Evolutionary conservation across 2,888 invertebrate species (phyloP).

Genomic region (Zygaena filipendulae): DNA sequence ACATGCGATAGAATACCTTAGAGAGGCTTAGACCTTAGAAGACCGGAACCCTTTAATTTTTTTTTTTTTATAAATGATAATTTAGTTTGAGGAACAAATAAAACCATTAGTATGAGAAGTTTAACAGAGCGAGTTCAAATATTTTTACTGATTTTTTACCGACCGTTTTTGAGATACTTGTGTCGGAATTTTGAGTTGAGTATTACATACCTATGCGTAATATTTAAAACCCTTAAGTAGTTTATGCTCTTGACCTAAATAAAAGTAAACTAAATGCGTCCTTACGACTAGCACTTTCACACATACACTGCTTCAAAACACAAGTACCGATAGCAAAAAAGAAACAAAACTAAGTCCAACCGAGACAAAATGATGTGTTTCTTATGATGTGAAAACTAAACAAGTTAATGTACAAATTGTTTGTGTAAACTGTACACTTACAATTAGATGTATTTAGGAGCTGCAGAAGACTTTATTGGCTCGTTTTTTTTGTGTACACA

Average conservation of each 20-base stretch:
- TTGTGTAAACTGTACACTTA: conserved; percentile 32
- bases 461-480: no score
- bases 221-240: conserved; percentile 14
- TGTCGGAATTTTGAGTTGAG: background rate
- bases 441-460: conserved; percentile 36
- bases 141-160: background rate
- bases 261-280: conserved; percentile 22
- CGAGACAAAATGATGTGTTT: conserved; percentile 24
- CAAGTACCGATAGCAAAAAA: no score
- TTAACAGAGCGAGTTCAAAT: no score
- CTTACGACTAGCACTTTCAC: conserved; percentile 36
- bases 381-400: conserved; percentile 31
- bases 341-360: conserved; percentile 33
- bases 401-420: conserved; percentile 30
- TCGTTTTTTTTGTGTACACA: no score
- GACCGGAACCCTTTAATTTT: no score
- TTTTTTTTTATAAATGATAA: no score
- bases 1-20: no score
- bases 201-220: background rate
- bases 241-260: conserved; percentile 26
- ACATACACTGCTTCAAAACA: no score
- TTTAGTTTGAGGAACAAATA: no score
- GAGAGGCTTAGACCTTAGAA: no score
- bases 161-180: background rate
- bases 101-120: no score